Evolutionary conservation across 2,888 invertebrate genomes (phyloP).

Genomic region (Apantesis nais): DNA sequence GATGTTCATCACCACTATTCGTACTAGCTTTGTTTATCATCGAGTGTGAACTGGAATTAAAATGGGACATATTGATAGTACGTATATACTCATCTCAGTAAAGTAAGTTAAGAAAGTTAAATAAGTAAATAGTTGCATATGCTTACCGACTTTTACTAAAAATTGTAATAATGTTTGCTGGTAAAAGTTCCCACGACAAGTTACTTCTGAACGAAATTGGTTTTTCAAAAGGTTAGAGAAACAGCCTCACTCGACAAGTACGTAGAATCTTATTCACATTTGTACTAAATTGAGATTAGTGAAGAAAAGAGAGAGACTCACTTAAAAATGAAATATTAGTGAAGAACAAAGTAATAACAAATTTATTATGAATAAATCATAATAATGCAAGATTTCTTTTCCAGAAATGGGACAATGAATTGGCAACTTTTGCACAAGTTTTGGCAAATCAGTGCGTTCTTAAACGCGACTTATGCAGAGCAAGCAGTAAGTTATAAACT

Average conservation of each 20-base stretch:
- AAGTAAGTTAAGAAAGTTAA: too few relatives aligned
- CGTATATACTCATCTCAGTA: too few relatives aligned
- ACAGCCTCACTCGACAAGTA: too few relatives aligned
- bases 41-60: background rate
- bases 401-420: conserved; percentile 73
- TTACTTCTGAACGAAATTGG: too few relatives aligned
- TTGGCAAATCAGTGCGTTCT: conserved; percentile 67
- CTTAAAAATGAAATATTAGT: too few relatives aligned
- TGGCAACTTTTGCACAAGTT: conserved; percentile 75
- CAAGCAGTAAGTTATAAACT: conserved; percentile 63
- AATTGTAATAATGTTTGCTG: too few relatives aligned
- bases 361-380: background rate
- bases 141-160: too few relatives aligned
- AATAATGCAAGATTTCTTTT: conserved; percentile 26
- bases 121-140: too few relatives aligned
- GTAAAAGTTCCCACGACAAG: too few relatives aligned
- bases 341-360: background rate
- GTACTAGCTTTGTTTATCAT: background rate
- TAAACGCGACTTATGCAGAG: conserved; percentile 65
- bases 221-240: too few relatives aligned
- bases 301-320: background rate
- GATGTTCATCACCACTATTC: too few relatives aligned
- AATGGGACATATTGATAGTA: background rate
- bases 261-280: background rate
- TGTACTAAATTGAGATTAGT: too few relatives aligned